Conservation (phyloP, 1,140 invertebrate genomes). For the Drosophila azteca region DNA sequence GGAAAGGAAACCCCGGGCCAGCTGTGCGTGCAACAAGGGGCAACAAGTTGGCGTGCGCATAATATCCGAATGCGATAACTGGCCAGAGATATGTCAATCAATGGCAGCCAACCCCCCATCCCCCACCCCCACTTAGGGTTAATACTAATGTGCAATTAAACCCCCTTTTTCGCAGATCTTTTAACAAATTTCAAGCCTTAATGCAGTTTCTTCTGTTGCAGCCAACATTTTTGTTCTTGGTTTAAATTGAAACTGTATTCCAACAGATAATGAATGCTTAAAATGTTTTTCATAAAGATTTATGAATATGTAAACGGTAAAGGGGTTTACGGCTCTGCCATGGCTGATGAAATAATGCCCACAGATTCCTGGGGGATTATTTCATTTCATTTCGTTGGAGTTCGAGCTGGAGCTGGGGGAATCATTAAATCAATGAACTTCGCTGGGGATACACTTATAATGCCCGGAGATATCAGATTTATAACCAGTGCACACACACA, state of each 20-base stretch:
- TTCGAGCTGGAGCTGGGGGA: not conserved
- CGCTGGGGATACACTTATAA: slow-evolving; percentile 28
- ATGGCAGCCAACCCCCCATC: slow-evolving; percentile 13
- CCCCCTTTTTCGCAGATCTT: too few relatives aligned
- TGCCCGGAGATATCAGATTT: slow-evolving; percentile 58
- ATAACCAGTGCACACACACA: slow-evolving; percentile 33
- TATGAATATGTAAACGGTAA: too few relatives aligned
- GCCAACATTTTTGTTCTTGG: too few relatives aligned
- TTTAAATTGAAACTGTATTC: slow-evolving; percentile 7
- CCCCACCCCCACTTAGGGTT: too few relatives aligned
- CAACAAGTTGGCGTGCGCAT: slow-evolving; percentile 55
- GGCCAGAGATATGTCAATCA: slow-evolving; percentile 51
- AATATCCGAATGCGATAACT: slow-evolving; percentile 55
- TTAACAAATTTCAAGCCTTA: too few relatives aligned
- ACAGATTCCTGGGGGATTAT: slow-evolving; percentile 25
- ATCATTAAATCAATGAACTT: slow-evolving; percentile 51
- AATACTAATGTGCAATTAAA: too few relatives aligned
- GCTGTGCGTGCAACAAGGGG: slow-evolving; percentile 41
- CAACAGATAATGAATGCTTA: not conserved
- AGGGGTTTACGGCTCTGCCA: too few relatives aligned
- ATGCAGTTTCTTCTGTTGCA: too few relatives aligned
- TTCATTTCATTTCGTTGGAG: slow-evolving; percentile 13
- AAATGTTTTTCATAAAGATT: not conserved
- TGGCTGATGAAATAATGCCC: slow-evolving; percentile 13
- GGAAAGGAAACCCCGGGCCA: slow-evolving; percentile 71